Percentiles rank a stretch among this genome's conserved stretches.
These are phyloP conservation scores for Chiroxiphia lanceolata DNA, from an alignment of 2,797 vertebrate genomes.

Conservation along the genomic window DNA sequence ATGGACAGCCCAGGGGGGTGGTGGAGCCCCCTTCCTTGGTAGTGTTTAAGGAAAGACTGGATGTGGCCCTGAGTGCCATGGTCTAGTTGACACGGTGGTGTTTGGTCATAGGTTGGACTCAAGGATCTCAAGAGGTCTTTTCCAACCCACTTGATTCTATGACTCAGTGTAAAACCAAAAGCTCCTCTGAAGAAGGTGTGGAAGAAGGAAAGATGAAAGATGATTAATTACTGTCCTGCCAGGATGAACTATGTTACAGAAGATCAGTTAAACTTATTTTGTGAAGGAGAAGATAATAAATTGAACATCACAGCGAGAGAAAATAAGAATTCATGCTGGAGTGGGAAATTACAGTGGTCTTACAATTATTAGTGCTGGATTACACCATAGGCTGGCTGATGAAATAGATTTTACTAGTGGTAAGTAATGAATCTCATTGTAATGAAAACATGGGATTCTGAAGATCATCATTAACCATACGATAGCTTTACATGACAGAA, in stretches of 20 bases:
- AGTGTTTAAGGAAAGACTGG: neutral
- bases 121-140: neutral
- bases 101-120: neutral
- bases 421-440: conserved; percentile 4
- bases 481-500: neutral
- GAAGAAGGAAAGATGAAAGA: neutral
- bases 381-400: neutral
- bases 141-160: neutral
- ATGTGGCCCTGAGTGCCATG: neutral
- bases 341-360: conserved; percentile 8
- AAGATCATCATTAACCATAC: conserved; percentile 5
- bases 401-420: neutral
- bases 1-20: neutral
- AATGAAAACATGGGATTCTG: neutral
- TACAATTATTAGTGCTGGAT: neutral
- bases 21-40: neutral
- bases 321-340: conserved; percentile 18
- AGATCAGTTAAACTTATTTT: conserved; percentile 10
- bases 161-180: neutral
- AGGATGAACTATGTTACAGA: neutral
- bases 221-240: neutral
- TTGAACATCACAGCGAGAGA: neutral
- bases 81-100: neutral
- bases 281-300: conserved; percentile 15
- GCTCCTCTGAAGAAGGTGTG: neutral